Percentiles rank a stretch among this genome's conserved stretches.
These are phyloP conservation scores for Cherax destructor DNA, from an alignment of 1,140 invertebrate species.

Conservation along the genomic window DNA sequence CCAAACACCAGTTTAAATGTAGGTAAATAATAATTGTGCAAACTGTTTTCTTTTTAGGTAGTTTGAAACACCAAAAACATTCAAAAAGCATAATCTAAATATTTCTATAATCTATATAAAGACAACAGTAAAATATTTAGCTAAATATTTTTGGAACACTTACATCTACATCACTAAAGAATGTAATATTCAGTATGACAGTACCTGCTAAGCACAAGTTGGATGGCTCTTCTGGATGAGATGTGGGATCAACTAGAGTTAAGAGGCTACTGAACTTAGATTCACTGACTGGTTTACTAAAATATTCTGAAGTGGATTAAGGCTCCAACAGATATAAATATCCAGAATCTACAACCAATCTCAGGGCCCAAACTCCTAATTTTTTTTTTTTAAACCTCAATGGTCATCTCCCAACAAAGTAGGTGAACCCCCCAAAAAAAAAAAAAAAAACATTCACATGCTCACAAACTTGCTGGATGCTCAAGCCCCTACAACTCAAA, in stretches of 20 bases:
- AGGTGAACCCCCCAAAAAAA: no score
- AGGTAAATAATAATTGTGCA: background rate
- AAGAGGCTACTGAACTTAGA: slow-evolving; percentile 32
- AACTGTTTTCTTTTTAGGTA: background rate
- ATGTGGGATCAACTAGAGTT: slow-evolving; percentile 43
- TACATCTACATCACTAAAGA: slow-evolving; percentile 39
- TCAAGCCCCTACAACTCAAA: no score
- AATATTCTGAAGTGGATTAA: slow-evolving; percentile 13
- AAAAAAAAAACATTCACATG: no score
- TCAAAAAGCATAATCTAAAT: slow-evolving; percentile 26
- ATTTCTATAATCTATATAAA: slow-evolving; percentile 15
- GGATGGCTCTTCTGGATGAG: slow-evolving; percentile 51
- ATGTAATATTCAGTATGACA: slow-evolving; percentile 38
- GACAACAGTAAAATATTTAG: slow-evolving; percentile 33
- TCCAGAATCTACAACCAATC: background rate
- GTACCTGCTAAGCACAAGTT: slow-evolving; percentile 48
- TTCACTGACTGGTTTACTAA: slow-evolving; percentile 15
- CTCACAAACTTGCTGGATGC: no score
- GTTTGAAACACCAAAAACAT: slow-evolving; percentile 27
- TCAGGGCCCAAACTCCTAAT: background rate
- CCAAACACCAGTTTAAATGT: background rate
- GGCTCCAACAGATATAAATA: background rate
- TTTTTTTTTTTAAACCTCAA: background rate
- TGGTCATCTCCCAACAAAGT: no score
- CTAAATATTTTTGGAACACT: slow-evolving; percentile 46